phyloP scores from a whole-genome alignment of 2,797 vertebrate genomes.

The Miopithecus talapoin region DNA sequence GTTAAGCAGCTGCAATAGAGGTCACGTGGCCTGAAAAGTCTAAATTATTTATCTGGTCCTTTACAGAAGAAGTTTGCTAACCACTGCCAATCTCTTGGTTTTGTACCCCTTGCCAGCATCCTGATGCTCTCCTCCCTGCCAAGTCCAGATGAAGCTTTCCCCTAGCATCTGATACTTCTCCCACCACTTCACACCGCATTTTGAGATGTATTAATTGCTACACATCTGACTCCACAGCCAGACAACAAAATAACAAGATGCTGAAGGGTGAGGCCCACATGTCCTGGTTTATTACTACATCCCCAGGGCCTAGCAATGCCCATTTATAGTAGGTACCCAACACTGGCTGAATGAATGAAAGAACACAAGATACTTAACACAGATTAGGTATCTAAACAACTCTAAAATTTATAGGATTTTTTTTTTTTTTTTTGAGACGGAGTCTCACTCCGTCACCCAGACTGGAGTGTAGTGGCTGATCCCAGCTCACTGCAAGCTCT shows the following conservation, averaged over 20 bases:
- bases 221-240: background rate
- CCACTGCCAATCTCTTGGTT: background rate
- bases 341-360: background rate
- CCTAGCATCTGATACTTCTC: background rate
- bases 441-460: too few species aligned
- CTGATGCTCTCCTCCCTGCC: background rate
- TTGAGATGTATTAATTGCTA: background rate
- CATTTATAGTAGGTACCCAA: background rate
- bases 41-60: background rate
- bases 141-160: background rate
- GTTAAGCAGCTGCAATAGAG: background rate
- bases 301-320: background rate
- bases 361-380: background rate
- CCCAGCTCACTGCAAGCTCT: too few species aligned
- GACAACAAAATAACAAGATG: background rate
- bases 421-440: too few species aligned
- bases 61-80: background rate
- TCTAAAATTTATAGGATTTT: background rate
- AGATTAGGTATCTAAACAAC: background rate
- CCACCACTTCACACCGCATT: background rate
- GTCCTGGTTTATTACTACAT: background rate
- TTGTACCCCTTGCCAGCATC: background rate
- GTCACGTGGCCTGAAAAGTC: background rate
- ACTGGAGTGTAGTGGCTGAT: too few species aligned
- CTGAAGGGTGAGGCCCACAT: background rate